A percentile compares a stretch with the other conserved stretches of the same genome.
phyloP scores from a whole-genome alignment of 2,797 vertebrate species.

The Spinibarbus caldwelli region DNA sequence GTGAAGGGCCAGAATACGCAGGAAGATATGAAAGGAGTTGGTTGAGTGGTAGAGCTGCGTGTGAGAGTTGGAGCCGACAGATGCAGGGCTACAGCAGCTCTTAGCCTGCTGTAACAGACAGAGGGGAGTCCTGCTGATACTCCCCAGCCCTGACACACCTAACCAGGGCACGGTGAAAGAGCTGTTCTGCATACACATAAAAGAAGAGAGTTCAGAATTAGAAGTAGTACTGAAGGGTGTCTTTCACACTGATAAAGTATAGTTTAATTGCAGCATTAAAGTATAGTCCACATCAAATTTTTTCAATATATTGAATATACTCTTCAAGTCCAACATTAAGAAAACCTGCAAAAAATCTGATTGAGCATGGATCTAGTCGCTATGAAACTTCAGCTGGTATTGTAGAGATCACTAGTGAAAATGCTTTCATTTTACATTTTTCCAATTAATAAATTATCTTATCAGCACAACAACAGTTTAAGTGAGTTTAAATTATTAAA shows the following conservation, averaged over 20 bases:
- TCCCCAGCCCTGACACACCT: constrained; percentile 85
- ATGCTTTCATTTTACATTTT: no score
- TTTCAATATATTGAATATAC: neutral
- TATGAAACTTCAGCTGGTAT: neutral
- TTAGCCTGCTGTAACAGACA: constrained; percentile 86
- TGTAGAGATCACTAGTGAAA: neutral
- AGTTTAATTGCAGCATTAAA: neutral
- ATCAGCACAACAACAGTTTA: neutral
- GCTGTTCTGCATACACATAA: constrained; percentile 76
- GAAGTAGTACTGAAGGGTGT: neutral
- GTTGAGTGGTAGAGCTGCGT: constrained; percentile 84
- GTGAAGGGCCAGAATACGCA: constrained; percentile 88
- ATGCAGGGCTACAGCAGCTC: constrained; percentile 79
- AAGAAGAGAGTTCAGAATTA: constrained; percentile 20
- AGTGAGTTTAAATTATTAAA: neutral
- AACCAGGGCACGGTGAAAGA: constrained; percentile 91
- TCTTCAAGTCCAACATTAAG: neutral
- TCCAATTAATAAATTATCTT: no score
- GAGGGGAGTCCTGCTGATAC: constrained; percentile 84
- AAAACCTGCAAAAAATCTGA: neutral
- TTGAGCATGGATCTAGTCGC: neutral
- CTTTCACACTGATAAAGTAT: neutral
- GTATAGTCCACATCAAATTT: neutral
- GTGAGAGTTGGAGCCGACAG: constrained; percentile 71
- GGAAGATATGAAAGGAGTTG: constrained; percentile 95